Evolutionary conservation across 2,888 invertebrate genomes (phyloP).

Genomic region (Cyclophora punctaria): DNA sequence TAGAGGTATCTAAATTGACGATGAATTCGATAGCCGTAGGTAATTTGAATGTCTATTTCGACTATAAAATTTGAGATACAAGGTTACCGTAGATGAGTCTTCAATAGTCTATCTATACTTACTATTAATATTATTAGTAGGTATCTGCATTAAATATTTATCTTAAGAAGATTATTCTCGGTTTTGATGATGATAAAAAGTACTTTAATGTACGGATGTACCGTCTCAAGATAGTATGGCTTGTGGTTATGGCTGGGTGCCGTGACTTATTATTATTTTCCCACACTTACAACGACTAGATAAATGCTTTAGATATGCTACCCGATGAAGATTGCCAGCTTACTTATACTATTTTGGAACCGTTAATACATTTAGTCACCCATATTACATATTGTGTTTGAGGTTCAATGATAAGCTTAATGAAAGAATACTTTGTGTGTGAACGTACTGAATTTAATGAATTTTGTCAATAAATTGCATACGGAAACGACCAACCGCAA

Average conservation of each 20-base stretch:
- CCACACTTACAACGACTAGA: slow-evolving; percentile 39
- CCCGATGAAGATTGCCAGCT: no score
- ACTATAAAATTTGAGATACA: slow-evolving; percentile 11
- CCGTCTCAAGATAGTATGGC: no score
- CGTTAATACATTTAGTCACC: slow-evolving; percentile 1
- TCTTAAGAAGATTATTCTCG: slow-evolving; percentile 2
- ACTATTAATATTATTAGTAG: no score
- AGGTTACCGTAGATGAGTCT: slow-evolving; percentile 2
- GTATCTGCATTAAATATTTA: background rate
- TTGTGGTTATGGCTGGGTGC: background rate
- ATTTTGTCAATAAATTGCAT: slow-evolving; percentile 13
- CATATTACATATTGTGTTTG: background rate
- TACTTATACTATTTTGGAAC: slow-evolving; percentile 1
- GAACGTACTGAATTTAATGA: slow-evolving; percentile 4
- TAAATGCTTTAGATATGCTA: slow-evolving; percentile 30
- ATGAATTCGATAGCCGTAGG: slow-evolving; percentile 12
- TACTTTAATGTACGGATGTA: background rate
- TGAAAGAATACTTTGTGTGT: background rate
- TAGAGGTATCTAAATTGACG: slow-evolving; percentile 7
- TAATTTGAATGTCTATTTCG: slow-evolving; percentile 12
- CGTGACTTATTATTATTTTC: slow-evolving; percentile 29
- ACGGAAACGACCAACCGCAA: slow-evolving; percentile 51
- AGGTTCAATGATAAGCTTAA: background rate
- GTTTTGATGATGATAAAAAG: background rate
- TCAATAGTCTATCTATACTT: slow-evolving; percentile 4